Percentiles rank a stretch among this genome's conserved stretches.
Conservation (phyloP, 35 echinoderm and acorn worm genomes). For the Heliocidaris erythrogramma region DNA sequence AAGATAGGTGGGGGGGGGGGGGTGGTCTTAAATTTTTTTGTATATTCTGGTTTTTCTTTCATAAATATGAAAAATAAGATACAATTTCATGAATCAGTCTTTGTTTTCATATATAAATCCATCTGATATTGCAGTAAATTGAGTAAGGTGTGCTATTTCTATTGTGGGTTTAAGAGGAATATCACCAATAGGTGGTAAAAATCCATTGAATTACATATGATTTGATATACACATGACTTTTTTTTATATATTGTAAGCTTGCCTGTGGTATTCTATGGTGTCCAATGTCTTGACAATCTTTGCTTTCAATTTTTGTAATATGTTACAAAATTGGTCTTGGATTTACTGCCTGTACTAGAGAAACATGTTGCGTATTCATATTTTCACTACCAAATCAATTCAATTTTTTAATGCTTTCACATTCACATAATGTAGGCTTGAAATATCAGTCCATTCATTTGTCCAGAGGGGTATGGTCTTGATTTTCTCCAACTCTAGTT, state of each 20-base stretch:
- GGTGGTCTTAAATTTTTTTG: neutral
- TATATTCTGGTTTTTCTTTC: neutral
- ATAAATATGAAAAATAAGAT: neutral
- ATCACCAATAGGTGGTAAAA: neutral
- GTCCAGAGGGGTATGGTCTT: no score
- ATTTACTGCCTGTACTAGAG: neutral
- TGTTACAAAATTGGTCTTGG: neutral
- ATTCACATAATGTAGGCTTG: no score
- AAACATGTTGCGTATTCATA: neutral
- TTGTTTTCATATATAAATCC: neutral
- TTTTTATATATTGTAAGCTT: neutral
- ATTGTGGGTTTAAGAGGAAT: neutral
- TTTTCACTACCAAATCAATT: no score
- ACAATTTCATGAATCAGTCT: neutral
- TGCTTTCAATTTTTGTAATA: neutral
- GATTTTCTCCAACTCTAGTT: no score
- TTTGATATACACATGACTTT: no score
- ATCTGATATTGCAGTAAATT: neutral
- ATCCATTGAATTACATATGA: neutral
- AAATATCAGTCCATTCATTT: no score
- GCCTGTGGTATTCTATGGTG: neutral
- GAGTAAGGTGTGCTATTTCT: neutral
- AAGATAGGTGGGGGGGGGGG: neutral
- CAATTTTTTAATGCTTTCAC: no score
- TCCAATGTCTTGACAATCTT: neutral